Percentiles rank a stretch among this genome's conserved stretches.
phyloP scores from a whole-genome alignment of 2,888 invertebrate genomes.

The Doris montereyensis region DNA sequence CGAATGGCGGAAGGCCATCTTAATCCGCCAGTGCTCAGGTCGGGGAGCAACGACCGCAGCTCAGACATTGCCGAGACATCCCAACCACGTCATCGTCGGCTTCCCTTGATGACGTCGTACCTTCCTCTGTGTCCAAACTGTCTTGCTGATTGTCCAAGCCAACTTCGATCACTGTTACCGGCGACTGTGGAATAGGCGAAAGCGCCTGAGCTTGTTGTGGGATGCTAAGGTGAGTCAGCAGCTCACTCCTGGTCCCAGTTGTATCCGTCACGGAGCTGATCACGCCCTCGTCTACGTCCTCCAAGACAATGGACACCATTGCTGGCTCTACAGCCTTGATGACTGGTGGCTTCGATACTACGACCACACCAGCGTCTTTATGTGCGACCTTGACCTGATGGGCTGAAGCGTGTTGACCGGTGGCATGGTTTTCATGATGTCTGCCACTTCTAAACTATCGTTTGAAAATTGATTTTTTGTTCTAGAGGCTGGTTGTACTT shows the following conservation, averaged over 20 bases:
- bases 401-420: background rate
- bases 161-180: constrained; percentile 67
- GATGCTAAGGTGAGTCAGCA: constrained; percentile 2
- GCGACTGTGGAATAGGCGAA: constrained; percentile 58
- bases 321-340: constrained; percentile 49
- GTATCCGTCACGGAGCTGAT: background rate
- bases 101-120: constrained; percentile 44
- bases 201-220: constrained; percentile 47
- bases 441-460: constrained; percentile 60
- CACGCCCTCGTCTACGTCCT: constrained; percentile 49
- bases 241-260: background rate
- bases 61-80: too few species aligned
- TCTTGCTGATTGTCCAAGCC: constrained; percentile 67
- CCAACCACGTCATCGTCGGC: constrained; percentile 40
- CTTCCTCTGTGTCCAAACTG: constrained; percentile 58
- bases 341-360: background rate
- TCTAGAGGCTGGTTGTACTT: too few species aligned
- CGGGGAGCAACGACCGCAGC: too few species aligned
- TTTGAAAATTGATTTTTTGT: constrained; percentile 35
- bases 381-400: background rate
- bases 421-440: constrained; percentile 49
- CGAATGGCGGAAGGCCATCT: too few species aligned
- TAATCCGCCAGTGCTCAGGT: too few species aligned
- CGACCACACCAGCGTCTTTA: too few species aligned
- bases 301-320: constrained; percentile 54